Conservation (phyloP, 2,113 vertebrate species). For the Symphodus melops region DNA sequence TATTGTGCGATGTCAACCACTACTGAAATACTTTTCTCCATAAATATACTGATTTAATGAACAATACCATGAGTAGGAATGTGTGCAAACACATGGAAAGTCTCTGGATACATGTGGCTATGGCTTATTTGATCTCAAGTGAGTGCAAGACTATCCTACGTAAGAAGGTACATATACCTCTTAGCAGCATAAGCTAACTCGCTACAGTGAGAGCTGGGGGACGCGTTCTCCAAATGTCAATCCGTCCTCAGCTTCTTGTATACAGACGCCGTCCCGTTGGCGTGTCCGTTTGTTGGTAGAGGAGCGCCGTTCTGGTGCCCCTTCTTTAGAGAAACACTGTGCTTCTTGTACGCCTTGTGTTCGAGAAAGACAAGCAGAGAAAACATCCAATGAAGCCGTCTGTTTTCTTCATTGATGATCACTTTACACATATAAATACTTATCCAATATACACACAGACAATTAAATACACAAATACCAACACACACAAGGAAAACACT, state of each 20-base stretch:
- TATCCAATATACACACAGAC: too few species aligned
- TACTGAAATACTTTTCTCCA: constrained; percentile 31
- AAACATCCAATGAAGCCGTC: too few species aligned
- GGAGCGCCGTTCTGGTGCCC: constrained; percentile 87
- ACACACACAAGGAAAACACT: constrained; percentile 25
- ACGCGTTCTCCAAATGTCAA: constrained; percentile 77
- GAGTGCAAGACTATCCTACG: constrained; percentile 62
- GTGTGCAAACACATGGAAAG: constrained; percentile 65
- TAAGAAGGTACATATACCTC: constrained; percentile 37
- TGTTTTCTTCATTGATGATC: too few species aligned
- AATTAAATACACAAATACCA: too few species aligned
- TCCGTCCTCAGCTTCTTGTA: constrained; percentile 90
- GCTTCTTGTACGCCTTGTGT: constrained; percentile 93
- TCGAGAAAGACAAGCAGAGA: constrained; percentile 18
- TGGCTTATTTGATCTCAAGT: constrained; percentile 67
- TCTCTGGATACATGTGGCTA: constrained; percentile 60
- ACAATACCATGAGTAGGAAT: constrained; percentile 65
- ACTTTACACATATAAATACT: too few species aligned
- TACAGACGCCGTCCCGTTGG: constrained; percentile 84
- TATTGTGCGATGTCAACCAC: constrained; percentile 32
- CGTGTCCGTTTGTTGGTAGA: constrained; percentile 86
- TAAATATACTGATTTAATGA: constrained; percentile 34
- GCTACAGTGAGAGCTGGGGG: constrained; percentile 40
- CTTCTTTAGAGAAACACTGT: constrained; percentile 84
- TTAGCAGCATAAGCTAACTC: constrained; percentile 60